Percentiles rank a stretch among this genome's conserved stretches.
Conservation (phyloP, 2,113 vertebrate genomes). For the Osmerus eperlanus region DNA sequence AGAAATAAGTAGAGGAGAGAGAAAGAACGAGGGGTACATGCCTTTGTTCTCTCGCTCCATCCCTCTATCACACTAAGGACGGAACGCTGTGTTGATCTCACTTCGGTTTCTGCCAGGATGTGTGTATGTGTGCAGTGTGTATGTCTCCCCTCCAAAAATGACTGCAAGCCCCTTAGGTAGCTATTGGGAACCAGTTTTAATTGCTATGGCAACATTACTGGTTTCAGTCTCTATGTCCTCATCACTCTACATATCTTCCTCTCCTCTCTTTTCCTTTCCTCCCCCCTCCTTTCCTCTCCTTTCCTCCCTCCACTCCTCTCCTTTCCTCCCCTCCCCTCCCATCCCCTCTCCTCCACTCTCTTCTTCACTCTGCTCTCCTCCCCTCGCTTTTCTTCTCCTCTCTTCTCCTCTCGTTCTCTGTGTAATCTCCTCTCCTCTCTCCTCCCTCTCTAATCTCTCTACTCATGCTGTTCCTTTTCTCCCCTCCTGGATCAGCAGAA, state of each 20-base stretch:
- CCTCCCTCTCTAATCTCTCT: not conserved
- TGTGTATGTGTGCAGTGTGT: not conserved
- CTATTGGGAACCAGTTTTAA: constrained; percentile 5
- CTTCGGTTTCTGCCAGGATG: not conserved
- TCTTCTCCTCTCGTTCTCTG: not conserved
- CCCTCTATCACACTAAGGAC: too few species aligned
- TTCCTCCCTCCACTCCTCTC: not conserved
- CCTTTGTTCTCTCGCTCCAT: too few species aligned
- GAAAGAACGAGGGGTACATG: too few species aligned
- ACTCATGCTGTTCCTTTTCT: not conserved
- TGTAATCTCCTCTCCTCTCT: constrained; percentile 4
- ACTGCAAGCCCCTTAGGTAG: not conserved
- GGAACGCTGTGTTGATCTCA: too few species aligned
- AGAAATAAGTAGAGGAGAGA: too few species aligned
- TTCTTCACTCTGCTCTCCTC: constrained; percentile 4
- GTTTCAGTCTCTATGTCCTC: too few species aligned
- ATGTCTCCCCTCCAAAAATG: constrained; percentile 4
- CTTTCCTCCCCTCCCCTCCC: not conserved
- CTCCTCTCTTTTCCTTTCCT: not conserved
- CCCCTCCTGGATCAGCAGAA: not conserved
- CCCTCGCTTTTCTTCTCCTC: not conserved
- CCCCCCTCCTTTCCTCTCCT: not conserved
- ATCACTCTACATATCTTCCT: too few species aligned
- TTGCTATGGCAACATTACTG: not conserved
- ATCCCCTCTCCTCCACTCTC: not conserved